Evolutionary conservation across 2,888 invertebrate species (phyloP).

Genomic region (Matsumyia berberina): DNA sequence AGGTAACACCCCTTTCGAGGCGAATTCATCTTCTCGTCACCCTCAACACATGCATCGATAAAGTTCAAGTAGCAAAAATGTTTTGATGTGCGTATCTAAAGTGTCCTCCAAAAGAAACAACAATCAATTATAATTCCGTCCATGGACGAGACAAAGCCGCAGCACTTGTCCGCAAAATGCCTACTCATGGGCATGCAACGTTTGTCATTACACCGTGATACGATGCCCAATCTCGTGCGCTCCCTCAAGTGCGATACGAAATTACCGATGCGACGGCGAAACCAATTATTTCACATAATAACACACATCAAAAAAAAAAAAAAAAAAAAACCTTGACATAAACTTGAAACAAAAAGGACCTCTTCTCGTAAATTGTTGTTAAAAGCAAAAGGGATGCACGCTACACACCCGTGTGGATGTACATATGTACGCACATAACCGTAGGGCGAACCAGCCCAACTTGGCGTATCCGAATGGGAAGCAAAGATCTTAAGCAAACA

Average conservation of each 20-base stretch:
- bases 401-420: background rate
- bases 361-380: conserved; percentile 66
- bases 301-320: conserved; percentile 72
- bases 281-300: conserved; percentile 75
- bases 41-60: conserved; percentile 8
- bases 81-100: conserved; percentile 49
- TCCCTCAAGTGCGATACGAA: conserved; percentile 15
- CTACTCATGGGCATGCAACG: conserved; percentile 55
- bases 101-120: conserved; percentile 61
- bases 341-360: conserved; percentile 70
- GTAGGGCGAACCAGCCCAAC: conserved; percentile 39
- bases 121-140: conserved; percentile 69
- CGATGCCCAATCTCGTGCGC: conserved; percentile 8
- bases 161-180: conserved; percentile 53
- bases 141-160: conserved; percentile 53
- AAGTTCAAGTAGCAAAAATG: conserved; percentile 26
- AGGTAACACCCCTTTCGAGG: background rate
- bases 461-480: conserved; percentile 65
- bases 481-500: conserved; percentile 77
- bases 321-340: conserved; percentile 68
- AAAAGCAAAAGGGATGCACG: conserved; percentile 41
- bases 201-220: conserved; percentile 43
- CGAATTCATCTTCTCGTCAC: background rate
- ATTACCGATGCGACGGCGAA: conserved; percentile 57
- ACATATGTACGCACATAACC: conserved; percentile 24